A percentile compares a stretch with the other conserved stretches of the same genome.
These are phyloP conservation scores for Synergus laeviventris DNA, from an alignment of 2,888 invertebrate species.

Conservation along the genomic window DNA sequence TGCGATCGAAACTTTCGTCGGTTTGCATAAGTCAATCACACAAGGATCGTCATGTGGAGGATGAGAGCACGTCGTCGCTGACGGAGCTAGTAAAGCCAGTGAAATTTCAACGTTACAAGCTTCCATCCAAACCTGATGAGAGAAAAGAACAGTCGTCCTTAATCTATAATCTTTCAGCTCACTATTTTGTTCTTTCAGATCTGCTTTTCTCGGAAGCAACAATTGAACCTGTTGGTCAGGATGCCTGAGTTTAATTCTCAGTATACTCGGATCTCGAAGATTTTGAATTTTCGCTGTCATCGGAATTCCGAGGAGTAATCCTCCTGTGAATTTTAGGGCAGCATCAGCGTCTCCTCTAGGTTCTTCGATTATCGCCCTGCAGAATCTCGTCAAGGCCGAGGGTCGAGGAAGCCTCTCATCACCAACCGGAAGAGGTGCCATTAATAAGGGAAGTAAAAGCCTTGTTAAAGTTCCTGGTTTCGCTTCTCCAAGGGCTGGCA, in stretches of 20 bases:
- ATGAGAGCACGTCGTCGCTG: slow-evolving; percentile 77
- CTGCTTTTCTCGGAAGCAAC: slow-evolving; percentile 86
- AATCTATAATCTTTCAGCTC: slow-evolving; percentile 82
- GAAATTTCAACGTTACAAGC: slow-evolving; percentile 92
- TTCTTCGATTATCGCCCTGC: slow-evolving; percentile 88
- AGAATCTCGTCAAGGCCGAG: slow-evolving; percentile 82
- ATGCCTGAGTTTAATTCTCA: slow-evolving; percentile 92
- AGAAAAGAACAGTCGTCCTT: slow-evolving; percentile 90
- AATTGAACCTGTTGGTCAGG: slow-evolving; percentile 94
- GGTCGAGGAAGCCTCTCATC: slow-evolving; percentile 71
- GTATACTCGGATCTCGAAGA: slow-evolving; percentile 83
- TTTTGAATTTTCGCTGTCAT: slow-evolving; percentile 92
- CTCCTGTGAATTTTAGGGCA: slow-evolving; percentile 94
- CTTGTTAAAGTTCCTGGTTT: slow-evolving; percentile 91
- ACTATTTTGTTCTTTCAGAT: slow-evolving; percentile 81
- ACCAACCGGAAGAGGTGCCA: slow-evolving; percentile 80
- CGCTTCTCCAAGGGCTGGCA: slow-evolving; percentile 87
- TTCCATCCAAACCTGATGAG: slow-evolving; percentile 95
- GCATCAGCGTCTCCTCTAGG: slow-evolving; percentile 89
- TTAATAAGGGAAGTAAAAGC: slow-evolving; percentile 86
- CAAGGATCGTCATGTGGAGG: slow-evolving; percentile 77
- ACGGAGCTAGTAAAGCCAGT: slow-evolving; percentile 86
- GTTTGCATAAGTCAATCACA: slow-evolving; percentile 89
- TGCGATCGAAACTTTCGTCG: slow-evolving; percentile 90
- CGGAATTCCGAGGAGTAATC: slow-evolving; percentile 90